A percentile compares a stretch with the other conserved stretches of the same genome.
Conservation (phyloP, 2,797 vertebrate species). For the Notolepis coatsorum region DNA sequence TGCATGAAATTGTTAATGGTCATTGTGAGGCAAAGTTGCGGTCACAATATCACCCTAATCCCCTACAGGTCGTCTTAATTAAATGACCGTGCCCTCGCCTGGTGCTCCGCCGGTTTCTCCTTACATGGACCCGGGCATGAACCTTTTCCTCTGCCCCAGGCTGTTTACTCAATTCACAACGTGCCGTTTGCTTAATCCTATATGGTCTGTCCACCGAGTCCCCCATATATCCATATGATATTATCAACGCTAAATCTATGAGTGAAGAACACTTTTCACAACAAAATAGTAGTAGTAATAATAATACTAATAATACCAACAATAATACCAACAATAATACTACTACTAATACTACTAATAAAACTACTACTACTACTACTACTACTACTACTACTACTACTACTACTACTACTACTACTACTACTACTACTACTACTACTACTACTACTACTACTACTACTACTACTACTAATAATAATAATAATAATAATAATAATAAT, state of each 20-base stretch:
- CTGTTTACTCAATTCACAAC: constrained; percentile 84
- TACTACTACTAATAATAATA: too few relatives aligned
- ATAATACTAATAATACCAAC: too few relatives aligned
- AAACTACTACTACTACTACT: too few relatives aligned
- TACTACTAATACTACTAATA: too few relatives aligned
- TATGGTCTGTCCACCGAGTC: constrained; percentile 70
- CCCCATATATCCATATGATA: constrained; percentile 43
- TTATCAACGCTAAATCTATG: constrained; percentile 35
- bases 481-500: too few relatives aligned
- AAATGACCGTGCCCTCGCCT: constrained; percentile 79
- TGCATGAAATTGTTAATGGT: constrained; percentile 39
- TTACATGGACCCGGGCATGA: constrained; percentile 87
- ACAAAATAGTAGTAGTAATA: too few relatives aligned
- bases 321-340: too few relatives aligned
- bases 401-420: too few relatives aligned
- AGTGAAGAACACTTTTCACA: neutral
- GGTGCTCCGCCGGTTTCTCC: constrained; percentile 70
- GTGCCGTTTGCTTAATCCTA: constrained; percentile 78
- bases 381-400: too few relatives aligned
- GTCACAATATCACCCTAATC: constrained; percentile 74
- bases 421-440: too few relatives aligned
- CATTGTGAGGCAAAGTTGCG: constrained; percentile 71
- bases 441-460: too few relatives aligned
- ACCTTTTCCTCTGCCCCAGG: constrained; percentile 84
- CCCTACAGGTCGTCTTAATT: constrained; percentile 78